Conservation (phyloP, 2,888 invertebrate species). For the Uloborus plumipes region DNA sequence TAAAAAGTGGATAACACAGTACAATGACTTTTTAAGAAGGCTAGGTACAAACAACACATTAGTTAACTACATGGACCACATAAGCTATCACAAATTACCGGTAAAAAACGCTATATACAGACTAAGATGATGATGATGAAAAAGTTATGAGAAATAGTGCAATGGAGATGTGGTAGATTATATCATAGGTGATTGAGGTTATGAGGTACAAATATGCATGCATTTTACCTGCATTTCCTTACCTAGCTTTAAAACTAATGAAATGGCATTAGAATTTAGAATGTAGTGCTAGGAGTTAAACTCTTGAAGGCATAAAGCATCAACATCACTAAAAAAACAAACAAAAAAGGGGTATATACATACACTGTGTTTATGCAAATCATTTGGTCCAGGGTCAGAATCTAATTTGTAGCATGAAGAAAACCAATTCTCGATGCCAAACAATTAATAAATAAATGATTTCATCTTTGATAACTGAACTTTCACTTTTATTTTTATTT, state of each 20-base stretch:
- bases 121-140: constrained; percentile 62
- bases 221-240: constrained; percentile 37
- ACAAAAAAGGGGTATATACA: no score
- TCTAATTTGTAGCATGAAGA: no score
- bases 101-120: constrained; percentile 62
- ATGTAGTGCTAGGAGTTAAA: constrained; percentile 55
- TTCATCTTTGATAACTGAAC: no score
- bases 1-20: constrained; percentile 28
- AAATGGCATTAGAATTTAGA: constrained; percentile 43
- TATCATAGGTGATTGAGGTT: constrained; percentile 49
- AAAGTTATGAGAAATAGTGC: constrained; percentile 41
- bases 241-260: constrained; percentile 44
- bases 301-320: constrained; percentile 49
- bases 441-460: no score
- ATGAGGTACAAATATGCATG: constrained; percentile 58
- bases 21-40: constrained; percentile 36
- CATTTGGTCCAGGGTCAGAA: no score
- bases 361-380: no score
- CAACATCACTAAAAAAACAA: background rate
- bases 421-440: no score
- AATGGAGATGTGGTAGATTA: constrained; percentile 51
- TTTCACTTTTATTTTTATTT: no score
- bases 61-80: constrained; percentile 56
- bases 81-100: constrained; percentile 60
- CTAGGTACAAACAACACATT: constrained; percentile 35